Evolutionary conservation across 1,140 invertebrate genomes (phyloP).

Genomic region (Scaptomyza pallida): DNA sequence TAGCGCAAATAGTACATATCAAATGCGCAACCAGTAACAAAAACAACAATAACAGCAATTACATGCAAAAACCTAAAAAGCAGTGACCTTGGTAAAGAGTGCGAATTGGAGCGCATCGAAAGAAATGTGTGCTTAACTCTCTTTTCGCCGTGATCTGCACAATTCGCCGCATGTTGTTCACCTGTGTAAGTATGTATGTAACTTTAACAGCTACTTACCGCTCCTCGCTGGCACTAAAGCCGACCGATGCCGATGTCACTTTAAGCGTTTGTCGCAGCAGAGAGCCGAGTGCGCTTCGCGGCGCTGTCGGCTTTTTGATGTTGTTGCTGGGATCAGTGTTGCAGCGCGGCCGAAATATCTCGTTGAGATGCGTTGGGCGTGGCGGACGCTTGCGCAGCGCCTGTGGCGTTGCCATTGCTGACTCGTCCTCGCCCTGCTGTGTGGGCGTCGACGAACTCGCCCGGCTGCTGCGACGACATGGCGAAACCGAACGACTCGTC

Average conservation of each 20-base stretch:
- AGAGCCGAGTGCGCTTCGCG: constrained; percentile 56
- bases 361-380: constrained; percentile 34
- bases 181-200: neutral
- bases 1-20: no score
- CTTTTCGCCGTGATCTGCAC: constrained; percentile 13
- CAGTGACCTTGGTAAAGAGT: constrained; percentile 8
- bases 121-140: constrained; percentile 8
- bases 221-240: constrained; percentile 49
- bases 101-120: constrained; percentile 33
- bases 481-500: constrained; percentile 53
- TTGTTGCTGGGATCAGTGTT: constrained; percentile 52
- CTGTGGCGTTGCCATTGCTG: constrained; percentile 19
- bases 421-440: constrained; percentile 22
- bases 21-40: constrained; percentile 6
- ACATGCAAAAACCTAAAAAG: constrained; percentile 13
- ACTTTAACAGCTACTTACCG: constrained; percentile 36
- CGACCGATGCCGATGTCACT: constrained; percentile 61
- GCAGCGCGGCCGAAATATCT: constrained; percentile 53
- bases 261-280: constrained; percentile 61
- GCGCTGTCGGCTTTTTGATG: constrained; percentile 21
- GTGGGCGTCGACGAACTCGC: constrained; percentile 46
- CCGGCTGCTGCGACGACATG: constrained; percentile 33
- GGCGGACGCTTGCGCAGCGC: constrained; percentile 33
- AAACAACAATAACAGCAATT: constrained; percentile 12
- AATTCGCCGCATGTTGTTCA: neutral